Base-by-base conservation (phyloP, 1,140 invertebrate genomes). In the Drosophila kepulauana region DNA sequence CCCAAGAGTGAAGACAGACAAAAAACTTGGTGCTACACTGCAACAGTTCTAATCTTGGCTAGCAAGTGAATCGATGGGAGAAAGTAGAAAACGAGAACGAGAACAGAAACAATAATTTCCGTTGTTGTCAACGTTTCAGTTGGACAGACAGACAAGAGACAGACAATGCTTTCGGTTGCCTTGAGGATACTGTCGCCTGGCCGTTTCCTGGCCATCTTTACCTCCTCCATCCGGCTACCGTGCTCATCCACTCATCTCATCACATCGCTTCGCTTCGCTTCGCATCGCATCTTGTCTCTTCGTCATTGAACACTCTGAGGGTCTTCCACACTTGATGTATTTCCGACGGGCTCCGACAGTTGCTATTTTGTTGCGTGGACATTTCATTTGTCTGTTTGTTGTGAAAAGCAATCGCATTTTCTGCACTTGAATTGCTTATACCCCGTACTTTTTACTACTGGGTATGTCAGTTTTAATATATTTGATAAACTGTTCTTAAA, bases 31-130 rank as follows among this genome's bases (percentile, higher is more conserved):
- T 25, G 20, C 20, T 13, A 72, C 7, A 52, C 48, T 61, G 46
- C 20, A 1, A 11, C 28, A 35, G 52, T 43, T 51, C 52, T 75
- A 79, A 82, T 74, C 65, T 69, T 41, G 35, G 16, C 46, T 73
- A 57, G 57, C 35, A 58, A 54, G 64, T 48, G 16, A 48, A 41
- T 45, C 48, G 45, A n/a, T 35, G 28, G n/a, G 6, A 49, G 49
- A 75, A 61, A 20, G 35, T 35, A 16, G 48, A 52, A 62, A 74
- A 74, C 20, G 59, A 59, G 20, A 25, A 25, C 20, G 20, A 25
- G 20, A 25, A 25, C 20, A 78, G 78, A 88, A 84, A 87, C 84
- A 88, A 87, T 87, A 75, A 87, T 88, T 81, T 88, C 84, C 84
- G 84, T 64, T 72, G 61, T 75, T 66, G 77, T 61, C 82, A 76